phyloP scores from a whole-genome alignment of 2,888 invertebrate species.

The Habroteleia sp. region DNA sequence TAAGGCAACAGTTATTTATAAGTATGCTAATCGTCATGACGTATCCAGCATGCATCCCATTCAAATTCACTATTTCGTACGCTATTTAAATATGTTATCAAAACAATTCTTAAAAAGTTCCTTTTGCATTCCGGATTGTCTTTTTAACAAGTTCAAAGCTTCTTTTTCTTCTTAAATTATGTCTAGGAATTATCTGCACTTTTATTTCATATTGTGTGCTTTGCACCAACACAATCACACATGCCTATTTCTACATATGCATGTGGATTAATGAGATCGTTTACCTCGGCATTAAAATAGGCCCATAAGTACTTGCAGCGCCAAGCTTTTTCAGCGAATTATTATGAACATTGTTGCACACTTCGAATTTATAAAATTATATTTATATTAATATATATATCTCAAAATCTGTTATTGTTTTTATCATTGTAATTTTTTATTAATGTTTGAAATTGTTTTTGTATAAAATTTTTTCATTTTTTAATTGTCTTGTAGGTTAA shows the following conservation, averaged over 20 bases:
- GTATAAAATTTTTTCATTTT: no score
- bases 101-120: no score
- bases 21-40: conserved; percentile 25
- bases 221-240: conserved; percentile 30
- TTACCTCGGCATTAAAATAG: conserved; percentile 58
- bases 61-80: no score
- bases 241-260: conserved; percentile 36
- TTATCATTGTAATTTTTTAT: not conserved
- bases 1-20: conserved; percentile 45
- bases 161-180: not conserved
- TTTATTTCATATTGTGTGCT: conserved; percentile 10
- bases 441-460: no score
- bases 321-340: conserved; percentile 34
- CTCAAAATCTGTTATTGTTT: no score
- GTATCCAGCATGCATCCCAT: not conserved
- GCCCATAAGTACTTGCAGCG: conserved; percentile 35
- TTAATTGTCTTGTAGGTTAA: no score
- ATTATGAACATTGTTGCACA: conserved; percentile 36
- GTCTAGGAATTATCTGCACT: conserved; percentile 9
- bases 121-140: no score
- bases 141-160: no score
- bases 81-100: no score
- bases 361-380: no score
- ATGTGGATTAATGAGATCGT: conserved; percentile 52
- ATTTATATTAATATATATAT: no score